These are phyloP conservation scores for Dendrolimus punctatus DNA, from an alignment of 1,140 invertebrate genomes.

Conservation along the genomic window DNA sequence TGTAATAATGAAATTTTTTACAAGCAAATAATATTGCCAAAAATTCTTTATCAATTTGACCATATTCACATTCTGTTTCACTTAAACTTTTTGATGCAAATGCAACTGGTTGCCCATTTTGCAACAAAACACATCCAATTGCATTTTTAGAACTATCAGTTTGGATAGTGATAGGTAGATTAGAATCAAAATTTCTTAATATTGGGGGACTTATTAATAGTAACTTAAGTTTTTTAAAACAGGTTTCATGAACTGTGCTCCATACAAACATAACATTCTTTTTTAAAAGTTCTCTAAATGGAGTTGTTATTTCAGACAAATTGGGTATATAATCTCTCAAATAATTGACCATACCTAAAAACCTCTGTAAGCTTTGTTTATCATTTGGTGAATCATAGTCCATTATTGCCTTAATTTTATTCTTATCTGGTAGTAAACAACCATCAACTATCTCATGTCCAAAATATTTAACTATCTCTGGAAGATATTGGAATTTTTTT, in stretches of 20 bases:
- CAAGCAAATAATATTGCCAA: background rate
- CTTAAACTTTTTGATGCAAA: too few species aligned
- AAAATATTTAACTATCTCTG: background rate
- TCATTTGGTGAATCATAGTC: slow-evolving; percentile 6
- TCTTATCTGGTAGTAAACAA: slow-evolving; percentile 6
- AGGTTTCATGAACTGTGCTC: background rate
- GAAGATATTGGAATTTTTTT: slow-evolving; percentile 7
- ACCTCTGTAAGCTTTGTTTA: slow-evolving; percentile 5
- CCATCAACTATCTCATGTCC: slow-evolving; percentile 4
- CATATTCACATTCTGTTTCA: too few species aligned
- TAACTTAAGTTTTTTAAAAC: background rate
- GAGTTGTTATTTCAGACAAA: background rate
- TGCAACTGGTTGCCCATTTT: too few species aligned
- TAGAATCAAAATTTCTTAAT: too few species aligned
- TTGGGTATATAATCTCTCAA: slow-evolving; percentile 1
- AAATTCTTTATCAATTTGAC: too few species aligned
- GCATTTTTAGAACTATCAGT: too few species aligned
- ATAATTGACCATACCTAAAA: slow-evolving; percentile 4
- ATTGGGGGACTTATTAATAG: too few species aligned
- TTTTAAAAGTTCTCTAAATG: background rate
- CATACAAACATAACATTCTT: background rate
- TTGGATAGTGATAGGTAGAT: too few species aligned
- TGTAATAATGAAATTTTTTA: slow-evolving; percentile 3
- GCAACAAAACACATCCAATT: too few species aligned
- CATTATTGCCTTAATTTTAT: slow-evolving; percentile 5